Conservation (phyloP, 2,888 invertebrate species). For the Malthinus flaveolus region DNA sequence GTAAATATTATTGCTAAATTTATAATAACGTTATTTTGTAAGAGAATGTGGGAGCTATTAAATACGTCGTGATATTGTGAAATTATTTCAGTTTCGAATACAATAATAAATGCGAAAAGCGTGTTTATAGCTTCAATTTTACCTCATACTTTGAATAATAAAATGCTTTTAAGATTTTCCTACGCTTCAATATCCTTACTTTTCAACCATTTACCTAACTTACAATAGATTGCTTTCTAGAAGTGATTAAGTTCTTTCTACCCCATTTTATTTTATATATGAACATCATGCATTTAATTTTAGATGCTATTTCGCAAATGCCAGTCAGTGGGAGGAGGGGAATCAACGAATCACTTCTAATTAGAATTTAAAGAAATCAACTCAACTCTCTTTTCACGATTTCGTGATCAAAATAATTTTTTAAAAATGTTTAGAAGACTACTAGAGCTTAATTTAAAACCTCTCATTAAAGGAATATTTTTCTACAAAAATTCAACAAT, state of each 20-base stretch:
- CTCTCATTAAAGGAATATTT: not conserved
- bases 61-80: conserved; percentile 23
- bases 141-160: conserved; percentile 21
- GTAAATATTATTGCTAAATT: too few relatives aligned
- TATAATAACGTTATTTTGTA: too few relatives aligned
- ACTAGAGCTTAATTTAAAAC: too few relatives aligned
- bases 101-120: conserved; percentile 25
- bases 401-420: not conserved
- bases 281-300: too few relatives aligned
- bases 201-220: conserved; percentile 9
- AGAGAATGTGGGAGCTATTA: conserved; percentile 4
- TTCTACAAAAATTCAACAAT: conserved; percentile 3
- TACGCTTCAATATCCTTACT: conserved; percentile 17
- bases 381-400: not conserved
- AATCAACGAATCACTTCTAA: too few relatives aligned
- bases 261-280: conserved; percentile 10
- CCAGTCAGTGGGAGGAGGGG: too few relatives aligned
- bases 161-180: conserved; percentile 17
- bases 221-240: conserved; percentile 14
- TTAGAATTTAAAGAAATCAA: too few relatives aligned
- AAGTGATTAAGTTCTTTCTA: conserved; percentile 10
- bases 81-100: conserved; percentile 21
- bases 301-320: not conserved
- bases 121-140: conserved; percentile 24
- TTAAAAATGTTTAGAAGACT: conserved; percentile 7